A percentile compares a stretch with the other conserved stretches of the same genome.
Evolutionary conservation across 37 sponge, comb jelly and placozoan species (phyloP).

Genomic region (Beroe ovata): DNA sequence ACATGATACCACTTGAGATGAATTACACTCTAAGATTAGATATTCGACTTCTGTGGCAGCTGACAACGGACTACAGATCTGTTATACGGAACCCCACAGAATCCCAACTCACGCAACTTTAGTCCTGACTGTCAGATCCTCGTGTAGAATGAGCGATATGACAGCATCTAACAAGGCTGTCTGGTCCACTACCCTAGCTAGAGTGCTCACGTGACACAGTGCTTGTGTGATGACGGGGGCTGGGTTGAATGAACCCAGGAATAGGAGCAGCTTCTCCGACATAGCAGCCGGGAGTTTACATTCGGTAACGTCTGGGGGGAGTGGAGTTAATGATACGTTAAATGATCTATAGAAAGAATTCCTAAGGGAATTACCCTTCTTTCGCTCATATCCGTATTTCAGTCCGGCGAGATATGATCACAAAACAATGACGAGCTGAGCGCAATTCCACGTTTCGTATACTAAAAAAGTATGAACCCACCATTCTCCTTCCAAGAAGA

Average conservation of each 20-base stretch:
- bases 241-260: not conserved
- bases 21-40: too few species aligned
- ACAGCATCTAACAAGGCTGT: not conserved
- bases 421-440: too few species aligned
- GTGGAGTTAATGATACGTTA: not conserved
- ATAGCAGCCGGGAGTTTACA: not conserved
- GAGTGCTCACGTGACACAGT: constrained; percentile 3
- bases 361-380: too few species aligned
- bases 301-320: not conserved
- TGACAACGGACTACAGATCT: too few species aligned
- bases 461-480: too few species aligned
- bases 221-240: not conserved
- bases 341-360: not conserved
- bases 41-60: too few species aligned
- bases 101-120: constrained; percentile 16
- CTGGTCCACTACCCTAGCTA: constrained; percentile 9
- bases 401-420: too few species aligned
- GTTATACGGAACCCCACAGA: too few species aligned
- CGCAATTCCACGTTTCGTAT: too few species aligned
- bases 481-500: too few species aligned
- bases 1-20: too few species aligned
- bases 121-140: not conserved
- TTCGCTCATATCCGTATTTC: too few species aligned
- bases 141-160: constrained; percentile 10
- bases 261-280: not conserved